Percentiles rank a stretch among this genome's conserved stretches.
Evolutionary conservation across 1,140 invertebrate genomes (phyloP).

Genomic region (Drepana arcuata): DNA sequence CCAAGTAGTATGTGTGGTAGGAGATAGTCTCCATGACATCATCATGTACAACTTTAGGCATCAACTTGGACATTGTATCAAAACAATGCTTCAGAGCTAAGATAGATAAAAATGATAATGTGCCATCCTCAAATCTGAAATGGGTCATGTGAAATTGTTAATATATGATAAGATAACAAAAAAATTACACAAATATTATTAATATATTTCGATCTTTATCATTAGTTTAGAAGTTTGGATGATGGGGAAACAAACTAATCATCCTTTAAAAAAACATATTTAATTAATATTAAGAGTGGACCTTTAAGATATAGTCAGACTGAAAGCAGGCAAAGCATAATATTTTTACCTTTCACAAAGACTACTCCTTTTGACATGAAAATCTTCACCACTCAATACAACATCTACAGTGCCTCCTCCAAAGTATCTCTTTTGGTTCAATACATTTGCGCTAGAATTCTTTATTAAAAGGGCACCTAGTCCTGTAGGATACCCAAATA

Average conservation of each 20-base stretch:
- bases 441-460: constrained; percentile 75
- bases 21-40: constrained; percentile 80
- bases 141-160: constrained; percentile 1
- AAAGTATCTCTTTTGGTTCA: constrained; percentile 85
- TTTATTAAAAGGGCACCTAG: constrained; percentile 89
- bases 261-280: too few relatives aligned
- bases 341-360: constrained; percentile 87
- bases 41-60: constrained; percentile 56
- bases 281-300: too few relatives aligned
- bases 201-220: too few relatives aligned
- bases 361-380: constrained; percentile 77
- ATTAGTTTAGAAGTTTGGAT: too few relatives aligned
- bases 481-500: constrained; percentile 98
- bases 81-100: constrained; percentile 87
- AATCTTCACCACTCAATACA: constrained; percentile 78
- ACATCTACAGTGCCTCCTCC: constrained; percentile 94
- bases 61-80: constrained; percentile 75
- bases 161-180: constrained; percentile 1
- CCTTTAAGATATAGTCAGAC: too few relatives aligned
- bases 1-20: constrained; percentile 83
- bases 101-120: constrained; percentile 90
- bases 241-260: too few relatives aligned
- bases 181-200: too few relatives aligned
- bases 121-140: constrained; percentile 95
- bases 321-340: too few relatives aligned